Evolutionary conservation across 2,797 vertebrate species (phyloP), one percentile per base, ranked within the genome.

Genomic region (Siniperca obscura): DNA sequence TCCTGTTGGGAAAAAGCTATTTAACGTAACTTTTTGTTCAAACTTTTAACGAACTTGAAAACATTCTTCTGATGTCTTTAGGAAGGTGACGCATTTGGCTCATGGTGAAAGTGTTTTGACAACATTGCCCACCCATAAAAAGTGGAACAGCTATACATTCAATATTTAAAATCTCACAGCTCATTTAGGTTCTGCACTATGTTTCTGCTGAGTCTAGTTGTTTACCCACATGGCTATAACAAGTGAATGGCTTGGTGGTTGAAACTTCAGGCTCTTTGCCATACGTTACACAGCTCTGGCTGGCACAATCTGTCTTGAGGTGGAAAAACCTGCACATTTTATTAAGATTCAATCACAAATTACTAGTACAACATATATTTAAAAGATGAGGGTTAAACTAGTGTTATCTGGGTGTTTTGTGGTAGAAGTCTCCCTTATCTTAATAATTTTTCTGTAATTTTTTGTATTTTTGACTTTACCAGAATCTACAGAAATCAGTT

Each of bases 171-270:
- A 78, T 89, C 81, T 89, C 76, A 55, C 70, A 71, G 82, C 77
- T 83, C 62, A 60, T 86, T 89, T 82, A 62, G 52, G 81, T 4
- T 53, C 75, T 59, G 73, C 70, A 53, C 73, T 67, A 38, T 46
- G 61, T 91, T 92, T 90, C 83, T 92, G 91, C 92, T 92, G 91
- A 94, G 84, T 92, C 72, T 17, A 69, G 72, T 52, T 75, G 78
- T 88, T 89, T 82, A 83, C 74, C 76, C 82, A 72, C 65, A 76
- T 66, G 71, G 80, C 76, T 61, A 67, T 81, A 84, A 89, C 74
- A 75, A 84, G 78, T 61, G 85, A 86, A 77, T 40, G 81, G 70
- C 79, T 80, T 65, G 71, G 78, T 65, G 77, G 71, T 75, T 71
- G 80, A 81, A 80, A 74, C 80, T 86, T 53, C 74, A 42, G 86